Conservation (phyloP, 1,140 invertebrate genomes). For the Ganaspis sp. region DNA sequence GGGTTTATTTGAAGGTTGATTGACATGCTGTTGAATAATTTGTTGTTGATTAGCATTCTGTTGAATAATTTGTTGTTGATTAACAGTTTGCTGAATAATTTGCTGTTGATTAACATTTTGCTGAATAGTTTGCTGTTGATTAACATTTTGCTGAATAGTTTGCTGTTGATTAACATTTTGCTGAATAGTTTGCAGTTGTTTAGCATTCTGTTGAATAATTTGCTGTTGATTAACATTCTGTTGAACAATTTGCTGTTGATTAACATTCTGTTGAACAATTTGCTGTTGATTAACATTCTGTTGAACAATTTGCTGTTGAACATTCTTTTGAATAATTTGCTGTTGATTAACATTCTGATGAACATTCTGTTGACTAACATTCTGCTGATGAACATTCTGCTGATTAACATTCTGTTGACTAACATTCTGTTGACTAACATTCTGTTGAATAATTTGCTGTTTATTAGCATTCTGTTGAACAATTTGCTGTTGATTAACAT, state of each 20-base stretch:
- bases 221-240: slow-evolving; percentile 38
- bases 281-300: slow-evolving; percentile 38
- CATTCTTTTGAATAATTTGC: too few species aligned
- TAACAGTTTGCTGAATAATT: too few species aligned
- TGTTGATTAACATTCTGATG: slow-evolving; percentile 38
- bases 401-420: too few species aligned
- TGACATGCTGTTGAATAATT: slow-evolving; percentile 49
- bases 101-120: slow-evolving; percentile 40
- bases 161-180: too few species aligned
- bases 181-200: too few species aligned
- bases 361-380: too few species aligned
- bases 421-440: slow-evolving; percentile 38
- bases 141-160: slow-evolving; percentile 45
- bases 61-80: slow-evolving; percentile 41
- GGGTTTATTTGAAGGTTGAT: not conserved
- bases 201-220: slow-evolving; percentile 50
- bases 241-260: slow-evolving; percentile 44
- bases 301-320: too few species aligned
- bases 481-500: slow-evolving; percentile 37
- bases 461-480: slow-evolving; percentile 47
- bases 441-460: slow-evolving; percentile 48
- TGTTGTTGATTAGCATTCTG: too few species aligned
- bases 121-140: too few species aligned
- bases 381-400: too few species aligned
- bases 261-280: slow-evolving; percentile 49